These are phyloP conservation scores for Copidosoma floridanum DNA, from an alignment of 1,140 invertebrate species.

Conservation along the genomic window DNA sequence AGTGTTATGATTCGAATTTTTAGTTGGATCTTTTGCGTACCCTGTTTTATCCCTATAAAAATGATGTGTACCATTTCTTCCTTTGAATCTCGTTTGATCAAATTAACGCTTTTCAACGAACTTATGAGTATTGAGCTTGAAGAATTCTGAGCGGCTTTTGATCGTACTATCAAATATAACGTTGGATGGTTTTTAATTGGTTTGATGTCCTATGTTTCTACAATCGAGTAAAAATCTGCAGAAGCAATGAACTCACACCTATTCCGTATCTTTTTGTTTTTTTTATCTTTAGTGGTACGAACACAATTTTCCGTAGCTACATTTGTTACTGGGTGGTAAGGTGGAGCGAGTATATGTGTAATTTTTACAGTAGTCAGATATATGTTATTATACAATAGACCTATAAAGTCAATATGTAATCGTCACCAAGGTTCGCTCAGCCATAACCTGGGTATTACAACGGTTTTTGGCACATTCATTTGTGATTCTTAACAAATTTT, in stretches of 20 bases:
- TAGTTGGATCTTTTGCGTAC: background rate
- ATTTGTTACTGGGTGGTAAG: conserved; percentile 35
- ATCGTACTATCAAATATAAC: too few species aligned
- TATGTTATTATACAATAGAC: too few species aligned
- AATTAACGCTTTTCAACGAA: background rate
- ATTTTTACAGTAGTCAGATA: conserved; percentile 36
- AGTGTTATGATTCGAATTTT: background rate
- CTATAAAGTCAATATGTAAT: too few species aligned
- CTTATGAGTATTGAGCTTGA: too few species aligned
- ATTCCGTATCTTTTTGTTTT: conserved; percentile 2
- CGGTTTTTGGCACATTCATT: conserved; percentile 32
- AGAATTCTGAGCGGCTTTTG: too few species aligned
- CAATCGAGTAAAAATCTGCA: conserved; percentile 4
- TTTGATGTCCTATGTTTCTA: conserved; percentile 1
- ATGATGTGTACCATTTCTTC: background rate
- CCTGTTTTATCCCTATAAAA: background rate
- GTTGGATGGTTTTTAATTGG: too few species aligned
- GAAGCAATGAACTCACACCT: background rate
- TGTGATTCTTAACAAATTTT: conserved; percentile 29
- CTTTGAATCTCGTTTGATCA: background rate
- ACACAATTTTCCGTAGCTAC: background rate
- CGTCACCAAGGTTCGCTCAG: too few species aligned
- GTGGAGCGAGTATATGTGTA: conserved; percentile 37
- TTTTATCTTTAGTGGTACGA: background rate
- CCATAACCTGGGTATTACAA: too few species aligned